A percentile compares a stretch with the other conserved stretches of the same genome.
These are phyloP conservation scores for Sebastolobus altivelis DNA, from an alignment of 2,797 vertebrate genomes.

Conservation along the genomic window DNA sequence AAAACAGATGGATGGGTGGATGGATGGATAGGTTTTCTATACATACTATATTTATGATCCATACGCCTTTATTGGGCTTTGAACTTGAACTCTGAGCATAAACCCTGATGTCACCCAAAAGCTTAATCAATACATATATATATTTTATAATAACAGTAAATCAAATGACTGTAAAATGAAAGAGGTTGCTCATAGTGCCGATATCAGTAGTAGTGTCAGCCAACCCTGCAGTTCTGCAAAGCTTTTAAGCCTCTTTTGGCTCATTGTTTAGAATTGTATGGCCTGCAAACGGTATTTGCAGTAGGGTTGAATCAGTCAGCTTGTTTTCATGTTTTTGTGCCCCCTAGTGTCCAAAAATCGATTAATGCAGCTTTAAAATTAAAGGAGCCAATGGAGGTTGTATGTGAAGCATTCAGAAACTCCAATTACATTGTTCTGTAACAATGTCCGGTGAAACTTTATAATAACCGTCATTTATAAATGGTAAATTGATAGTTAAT, in stretches of 20 bases:
- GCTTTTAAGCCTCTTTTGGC: constrained; percentile 10
- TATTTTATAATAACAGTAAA: constrained; percentile 7
- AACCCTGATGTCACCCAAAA: neutral
- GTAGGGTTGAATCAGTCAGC: neutral
- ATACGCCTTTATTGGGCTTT: constrained; percentile 3
- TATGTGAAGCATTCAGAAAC: constrained; percentile 29
- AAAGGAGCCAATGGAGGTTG: constrained; percentile 19
- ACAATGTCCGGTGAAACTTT: neutral
- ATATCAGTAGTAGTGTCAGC: neutral
- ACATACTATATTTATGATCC: constrained; percentile 4
- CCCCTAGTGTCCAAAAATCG: constrained; percentile 20
- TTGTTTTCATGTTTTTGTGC: constrained; percentile 32
- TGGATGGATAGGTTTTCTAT: neutral
- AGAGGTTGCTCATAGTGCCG: neutral
- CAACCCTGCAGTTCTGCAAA: neutral
- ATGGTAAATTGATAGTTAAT: neutral
- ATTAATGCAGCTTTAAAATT: constrained; percentile 44
- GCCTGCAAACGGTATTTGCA: neutral
- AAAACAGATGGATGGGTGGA: neutral
- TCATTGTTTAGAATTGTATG: neutral
- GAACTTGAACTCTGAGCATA: neutral
- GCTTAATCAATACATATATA: constrained; percentile 7
- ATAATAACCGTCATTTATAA: neutral
- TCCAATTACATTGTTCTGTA: constrained; percentile 13
- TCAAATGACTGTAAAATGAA: neutral